Percentiles rank a stretch among this genome's conserved stretches.
phyloP scores from a whole-genome alignment of 1,140 invertebrate genomes.

The Orchestia grillus region DNA sequence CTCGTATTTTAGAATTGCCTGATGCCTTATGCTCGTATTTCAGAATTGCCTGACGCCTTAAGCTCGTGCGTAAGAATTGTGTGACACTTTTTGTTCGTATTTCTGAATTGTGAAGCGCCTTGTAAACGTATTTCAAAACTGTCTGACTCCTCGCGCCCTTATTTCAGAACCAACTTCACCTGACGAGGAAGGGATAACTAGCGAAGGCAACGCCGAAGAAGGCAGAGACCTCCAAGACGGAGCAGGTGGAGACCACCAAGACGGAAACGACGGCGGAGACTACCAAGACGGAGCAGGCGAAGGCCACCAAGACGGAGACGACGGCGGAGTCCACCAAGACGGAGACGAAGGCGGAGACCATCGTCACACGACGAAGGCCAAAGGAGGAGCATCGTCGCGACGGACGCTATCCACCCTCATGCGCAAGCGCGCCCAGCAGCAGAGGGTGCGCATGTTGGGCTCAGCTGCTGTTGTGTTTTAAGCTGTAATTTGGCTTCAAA shows the following conservation, averaged over 20 bases:
- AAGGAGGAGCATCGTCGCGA: neutral
- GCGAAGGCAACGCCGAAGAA: neutral
- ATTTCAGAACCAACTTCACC: neutral
- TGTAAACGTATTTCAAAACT: neutral
- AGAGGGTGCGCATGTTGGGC: neutral
- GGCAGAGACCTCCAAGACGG: too few relatives aligned
- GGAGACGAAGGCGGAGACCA: neutral
- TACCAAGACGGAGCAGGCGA: neutral
- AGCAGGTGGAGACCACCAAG: neutral
- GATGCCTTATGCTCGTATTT: neutral
- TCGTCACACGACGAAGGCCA: neutral
- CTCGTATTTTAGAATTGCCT: neutral
- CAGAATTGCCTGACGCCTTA: neutral
- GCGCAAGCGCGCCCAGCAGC: constrained; percentile 31
- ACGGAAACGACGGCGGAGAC: neutral
- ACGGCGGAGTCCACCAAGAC: neutral
- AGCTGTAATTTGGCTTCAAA: too few relatives aligned
- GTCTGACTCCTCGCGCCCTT: neutral
- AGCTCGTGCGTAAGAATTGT: neutral
- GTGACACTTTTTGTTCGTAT: neutral
- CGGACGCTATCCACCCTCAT: neutral
- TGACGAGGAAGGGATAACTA: neutral
- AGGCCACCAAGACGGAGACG: neutral
- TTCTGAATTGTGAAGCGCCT: neutral
- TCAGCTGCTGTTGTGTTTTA: too few relatives aligned